Percentiles rank a stretch among this genome's conserved stretches.
Conservation (phyloP, 2,888 invertebrate species). For the Aethes cnicana region DNA sequence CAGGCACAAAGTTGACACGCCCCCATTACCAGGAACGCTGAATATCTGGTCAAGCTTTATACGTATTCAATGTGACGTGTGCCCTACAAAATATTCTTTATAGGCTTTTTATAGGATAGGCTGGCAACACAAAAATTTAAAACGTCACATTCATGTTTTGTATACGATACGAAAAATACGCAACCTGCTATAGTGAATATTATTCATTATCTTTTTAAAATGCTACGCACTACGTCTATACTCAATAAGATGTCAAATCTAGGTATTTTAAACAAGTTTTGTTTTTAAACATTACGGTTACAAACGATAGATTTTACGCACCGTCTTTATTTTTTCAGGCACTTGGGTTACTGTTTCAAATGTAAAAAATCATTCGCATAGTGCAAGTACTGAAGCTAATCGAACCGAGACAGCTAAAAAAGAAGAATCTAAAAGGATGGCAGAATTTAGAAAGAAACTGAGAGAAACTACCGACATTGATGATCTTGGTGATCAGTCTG, state of each 20-base stretch:
- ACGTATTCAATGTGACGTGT: too few species aligned
- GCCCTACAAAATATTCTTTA: too few species aligned
- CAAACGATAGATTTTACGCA: not conserved
- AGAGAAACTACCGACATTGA: constrained; percentile 86
- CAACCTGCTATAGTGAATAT: too few species aligned
- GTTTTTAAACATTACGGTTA: too few species aligned
- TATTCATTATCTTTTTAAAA: not conserved
- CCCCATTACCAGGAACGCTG: too few species aligned
- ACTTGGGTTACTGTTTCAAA: constrained; percentile 5
- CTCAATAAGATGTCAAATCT: constrained; percentile 9
- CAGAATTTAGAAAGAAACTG: constrained; percentile 89
- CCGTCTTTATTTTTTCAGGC: constrained; percentile 24
- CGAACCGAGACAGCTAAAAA: constrained; percentile 41
- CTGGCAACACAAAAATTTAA: too few species aligned
- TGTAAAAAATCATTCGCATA: constrained; percentile 46
- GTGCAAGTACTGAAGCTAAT: constrained; percentile 39
- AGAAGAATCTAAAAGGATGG: constrained; percentile 69
- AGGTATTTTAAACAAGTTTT: not conserved
- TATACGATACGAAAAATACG: too few species aligned
- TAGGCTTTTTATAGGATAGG: too few species aligned
- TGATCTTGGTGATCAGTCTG: constrained; percentile 89
- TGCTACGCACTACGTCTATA: constrained; percentile 12
- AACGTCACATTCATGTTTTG: too few species aligned
- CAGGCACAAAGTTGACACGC: too few species aligned
- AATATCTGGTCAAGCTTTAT: too few species aligned